These are phyloP conservation scores for Hydrolagus colliei DNA, from an alignment of 2,797 vertebrate species.

Conservation along the genomic window DNA sequence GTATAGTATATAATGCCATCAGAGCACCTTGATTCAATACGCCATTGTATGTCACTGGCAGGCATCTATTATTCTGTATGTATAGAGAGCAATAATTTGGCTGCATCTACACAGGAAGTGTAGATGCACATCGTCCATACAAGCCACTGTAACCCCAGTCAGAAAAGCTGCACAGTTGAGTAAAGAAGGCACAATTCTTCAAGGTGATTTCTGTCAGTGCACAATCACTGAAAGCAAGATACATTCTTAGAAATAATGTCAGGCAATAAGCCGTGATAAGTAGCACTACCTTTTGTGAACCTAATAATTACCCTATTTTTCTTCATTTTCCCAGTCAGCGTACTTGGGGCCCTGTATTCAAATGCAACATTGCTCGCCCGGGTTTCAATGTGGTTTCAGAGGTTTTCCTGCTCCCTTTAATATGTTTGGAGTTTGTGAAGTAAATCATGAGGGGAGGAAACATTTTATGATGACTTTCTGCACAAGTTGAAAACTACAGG, in stretches of 20 bases:
- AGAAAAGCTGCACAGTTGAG: neutral
- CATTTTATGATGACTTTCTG: neutral
- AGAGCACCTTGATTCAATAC: neutral
- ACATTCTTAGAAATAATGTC: neutral
- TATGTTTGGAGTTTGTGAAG: neutral
- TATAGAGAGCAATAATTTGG: neutral
- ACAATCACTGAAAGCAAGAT: neutral
- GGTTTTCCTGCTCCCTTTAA: neutral
- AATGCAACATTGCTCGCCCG: neutral
- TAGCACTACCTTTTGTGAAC: conserved; percentile 10
- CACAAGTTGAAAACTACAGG: neutral
- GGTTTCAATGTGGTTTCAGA: neutral
- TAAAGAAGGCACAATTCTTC: conserved; percentile 19
- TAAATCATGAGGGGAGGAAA: neutral
- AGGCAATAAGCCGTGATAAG: neutral
- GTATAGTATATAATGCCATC: neutral
- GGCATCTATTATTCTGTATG: neutral
- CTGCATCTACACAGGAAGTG: neutral
- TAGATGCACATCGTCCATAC: neutral
- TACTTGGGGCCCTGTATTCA: neutral
- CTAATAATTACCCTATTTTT: neutral
- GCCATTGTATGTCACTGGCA: neutral
- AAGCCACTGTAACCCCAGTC: neutral
- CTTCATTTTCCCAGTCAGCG: neutral
- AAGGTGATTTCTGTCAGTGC: conserved; percentile 5